Base-by-base conservation (phyloP, 1,140 invertebrate species). In the Procambarus virginalis region DNA sequence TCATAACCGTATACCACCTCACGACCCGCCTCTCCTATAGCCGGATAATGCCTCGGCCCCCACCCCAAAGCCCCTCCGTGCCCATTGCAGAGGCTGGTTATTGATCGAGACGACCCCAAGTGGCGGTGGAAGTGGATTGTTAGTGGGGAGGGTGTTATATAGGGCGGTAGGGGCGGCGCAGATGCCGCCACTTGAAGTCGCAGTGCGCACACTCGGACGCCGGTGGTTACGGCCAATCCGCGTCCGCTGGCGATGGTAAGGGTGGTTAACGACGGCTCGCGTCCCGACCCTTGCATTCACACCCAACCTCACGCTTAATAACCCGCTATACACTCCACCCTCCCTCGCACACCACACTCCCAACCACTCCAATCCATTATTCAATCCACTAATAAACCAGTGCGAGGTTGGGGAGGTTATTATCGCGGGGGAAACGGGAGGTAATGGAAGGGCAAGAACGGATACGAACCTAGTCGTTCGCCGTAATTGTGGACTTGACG, bases 401-500 rank as follows among this genome's bases (percentile, higher is more conserved):
- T 17, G 17, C 20, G 4, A 22, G n/a, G 17, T 64, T 17, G 17
- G 17, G 12, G 60, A 64, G 60, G 17, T 17, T 14, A 73, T 73
- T 34, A 34, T 70, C 20, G 51, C 34, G 48, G 20, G 64, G 48
- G 22, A 51, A 75, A 49, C 9, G 22, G n/a, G 3, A 34, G 68
- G 48, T 34, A 75, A 84, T n/a, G 4, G 6, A 34, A n/a, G 68
- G 9, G 12, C 49, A 51, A 48, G 46, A 22, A 55, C n/a, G 49
- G 78, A 73, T 70, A 75, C 86, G 86, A 76, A 88, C 77, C 48
- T 22, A 88, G 86, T 88, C 86, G 86, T 88, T 88, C 58, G 78
- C 78, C 79, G 86, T 88, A 88, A 88, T 88, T 88, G 86, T 88
- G 79, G 86, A 88, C 78, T 80, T 88, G 86, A 88, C 86, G 86